These are phyloP conservation scores for Poecile atricapillus DNA, from an alignment of 2,113 vertebrate genomes.

Conservation along the genomic window DNA sequence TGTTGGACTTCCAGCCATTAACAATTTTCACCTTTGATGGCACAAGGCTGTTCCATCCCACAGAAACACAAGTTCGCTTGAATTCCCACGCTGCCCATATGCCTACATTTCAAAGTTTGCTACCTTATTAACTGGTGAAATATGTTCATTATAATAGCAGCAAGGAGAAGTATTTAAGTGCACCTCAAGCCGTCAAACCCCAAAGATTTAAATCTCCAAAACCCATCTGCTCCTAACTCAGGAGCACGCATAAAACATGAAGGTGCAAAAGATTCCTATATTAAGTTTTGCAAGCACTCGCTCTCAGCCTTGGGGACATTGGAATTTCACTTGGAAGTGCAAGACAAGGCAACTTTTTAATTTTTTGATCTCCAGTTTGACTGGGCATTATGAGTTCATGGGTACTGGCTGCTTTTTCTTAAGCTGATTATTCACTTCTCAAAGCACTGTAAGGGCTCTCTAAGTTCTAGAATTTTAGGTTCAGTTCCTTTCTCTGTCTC, in stretches of 20 bases:
- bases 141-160: background rate
- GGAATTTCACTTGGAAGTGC: background rate
- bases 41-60: background rate
- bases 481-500: background rate
- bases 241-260: background rate
- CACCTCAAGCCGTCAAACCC: background rate
- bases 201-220: background rate
- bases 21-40: background rate
- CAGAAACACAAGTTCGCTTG: background rate
- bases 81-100: background rate
- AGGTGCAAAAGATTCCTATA: background rate
- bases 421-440: background rate
- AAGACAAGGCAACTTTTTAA: background rate
- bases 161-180: background rate
- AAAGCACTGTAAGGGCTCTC: background rate
- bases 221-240: background rate
- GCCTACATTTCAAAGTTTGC: background rate
- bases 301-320: background rate
- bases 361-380: background rate
- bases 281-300: background rate
- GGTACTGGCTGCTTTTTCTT: background rate
- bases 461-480: background rate
- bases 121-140: background rate
- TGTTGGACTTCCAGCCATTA: background rate
- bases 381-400: background rate